Conservation (phyloP, 2,113 vertebrate genomes). For the Parus major region DNA sequence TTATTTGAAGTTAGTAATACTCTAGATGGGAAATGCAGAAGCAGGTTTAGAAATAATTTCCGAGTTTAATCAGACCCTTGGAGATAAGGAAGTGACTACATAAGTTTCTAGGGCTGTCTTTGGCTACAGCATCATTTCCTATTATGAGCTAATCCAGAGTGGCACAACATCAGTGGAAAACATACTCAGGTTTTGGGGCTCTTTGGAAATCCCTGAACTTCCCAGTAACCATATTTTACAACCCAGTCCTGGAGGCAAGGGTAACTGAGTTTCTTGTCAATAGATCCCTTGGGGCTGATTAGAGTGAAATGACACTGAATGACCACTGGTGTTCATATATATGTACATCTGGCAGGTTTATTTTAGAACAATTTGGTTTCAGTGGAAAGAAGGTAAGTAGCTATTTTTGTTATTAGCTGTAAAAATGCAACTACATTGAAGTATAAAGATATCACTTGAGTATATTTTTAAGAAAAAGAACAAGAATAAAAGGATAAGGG, state of each 20-base stretch:
- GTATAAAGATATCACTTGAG: not conserved
- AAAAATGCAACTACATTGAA: not conserved
- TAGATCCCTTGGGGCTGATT: not conserved
- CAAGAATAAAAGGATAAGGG: not conserved
- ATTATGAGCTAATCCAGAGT: not conserved
- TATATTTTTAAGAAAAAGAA: not conserved
- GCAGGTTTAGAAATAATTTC: constrained; percentile 26
- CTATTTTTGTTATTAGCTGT: not conserved
- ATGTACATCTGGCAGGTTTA: not conserved
- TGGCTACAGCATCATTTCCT: constrained; percentile 8
- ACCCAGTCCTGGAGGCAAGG: not conserved
- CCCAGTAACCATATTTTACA: not conserved
- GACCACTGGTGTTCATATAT: rapidly evolving
- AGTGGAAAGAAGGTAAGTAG: not conserved
- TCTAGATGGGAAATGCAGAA: constrained; percentile 21
- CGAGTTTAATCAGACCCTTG: not conserved
- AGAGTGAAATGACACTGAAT: not conserved
- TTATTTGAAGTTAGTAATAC: not conserved
- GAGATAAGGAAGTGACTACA: constrained; percentile 22
- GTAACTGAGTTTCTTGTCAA: not conserved
- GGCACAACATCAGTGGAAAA: not conserved
- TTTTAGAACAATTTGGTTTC: not conserved
- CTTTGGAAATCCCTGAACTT: not conserved
- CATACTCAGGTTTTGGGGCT: not conserved
- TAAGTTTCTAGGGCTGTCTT: not conserved